These are phyloP conservation scores for Zaprionus lineosus DNA, from an alignment of 2,888 invertebrate species.

Conservation along the genomic window DNA sequence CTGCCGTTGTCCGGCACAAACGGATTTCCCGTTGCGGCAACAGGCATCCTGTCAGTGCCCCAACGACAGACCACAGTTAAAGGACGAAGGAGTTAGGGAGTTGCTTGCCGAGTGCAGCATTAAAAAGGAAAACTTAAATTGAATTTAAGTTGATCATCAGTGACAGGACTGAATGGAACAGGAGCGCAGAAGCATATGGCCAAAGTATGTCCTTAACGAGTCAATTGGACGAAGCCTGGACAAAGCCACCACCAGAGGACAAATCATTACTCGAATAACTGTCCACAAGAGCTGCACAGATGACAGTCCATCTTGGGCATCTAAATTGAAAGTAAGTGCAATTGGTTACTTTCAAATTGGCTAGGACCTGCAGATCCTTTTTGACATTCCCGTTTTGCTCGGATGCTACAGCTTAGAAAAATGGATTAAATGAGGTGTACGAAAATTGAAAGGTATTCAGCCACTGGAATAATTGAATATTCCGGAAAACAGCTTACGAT, in stretches of 20 bases:
- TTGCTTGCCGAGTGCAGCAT: conserved; percentile 15
- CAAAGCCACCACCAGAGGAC: conserved; percentile 3
- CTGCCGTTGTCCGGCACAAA: conserved; percentile 47
- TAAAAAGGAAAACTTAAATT: conserved; percentile 40
- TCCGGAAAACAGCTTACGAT: too few species aligned
- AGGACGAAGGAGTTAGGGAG: not conserved
- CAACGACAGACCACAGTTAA: not conserved
- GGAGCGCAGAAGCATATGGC: conserved; percentile 21
- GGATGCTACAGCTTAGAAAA: too few species aligned
- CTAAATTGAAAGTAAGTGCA: conserved; percentile 9
- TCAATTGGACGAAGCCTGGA: conserved; percentile 1
- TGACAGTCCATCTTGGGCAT: conserved; percentile 2
- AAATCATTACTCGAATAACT: not conserved
- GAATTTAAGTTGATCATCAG: conserved; percentile 39
- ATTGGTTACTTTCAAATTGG: too few species aligned
- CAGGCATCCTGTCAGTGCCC: conserved; percentile 11
- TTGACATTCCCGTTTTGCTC: too few species aligned
- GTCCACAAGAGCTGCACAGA: not conserved
- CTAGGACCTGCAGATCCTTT: too few species aligned
- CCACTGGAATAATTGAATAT: too few species aligned
- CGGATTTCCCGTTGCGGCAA: conserved; percentile 54
- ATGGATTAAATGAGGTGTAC: too few species aligned
- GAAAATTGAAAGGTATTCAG: too few species aligned
- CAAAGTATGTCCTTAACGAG: not conserved
- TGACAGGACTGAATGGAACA: not conserved